phyloP scores from a whole-genome alignment of 2,888 invertebrate genomes.

The Mimachlamys varia region DNA sequence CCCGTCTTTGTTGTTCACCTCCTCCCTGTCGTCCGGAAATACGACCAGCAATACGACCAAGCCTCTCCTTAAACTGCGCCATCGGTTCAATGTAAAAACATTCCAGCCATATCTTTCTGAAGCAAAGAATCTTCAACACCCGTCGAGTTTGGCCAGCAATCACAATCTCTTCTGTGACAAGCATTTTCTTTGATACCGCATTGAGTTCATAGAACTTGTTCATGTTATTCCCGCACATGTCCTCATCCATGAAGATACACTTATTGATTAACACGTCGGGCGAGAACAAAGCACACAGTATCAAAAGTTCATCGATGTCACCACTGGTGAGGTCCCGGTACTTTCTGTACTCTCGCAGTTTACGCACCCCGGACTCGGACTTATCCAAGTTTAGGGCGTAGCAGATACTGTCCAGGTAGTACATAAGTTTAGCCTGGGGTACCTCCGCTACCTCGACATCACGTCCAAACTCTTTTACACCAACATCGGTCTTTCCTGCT shows the following conservation, averaged over 20 bases:
- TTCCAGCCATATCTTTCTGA: conserved; percentile 47
- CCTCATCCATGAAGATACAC: conserved; percentile 51
- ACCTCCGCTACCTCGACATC: conserved; percentile 50
- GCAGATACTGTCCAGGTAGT: conserved; percentile 56
- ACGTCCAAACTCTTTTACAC: conserved; percentile 52
- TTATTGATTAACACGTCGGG: conserved; percentile 48
- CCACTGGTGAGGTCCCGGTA: conserved; percentile 40
- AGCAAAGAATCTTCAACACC: conserved; percentile 49
- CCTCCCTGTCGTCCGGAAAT: background rate
- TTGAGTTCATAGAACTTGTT: conserved; percentile 54
- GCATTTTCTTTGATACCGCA: conserved; percentile 42
- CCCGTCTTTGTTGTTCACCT: background rate
- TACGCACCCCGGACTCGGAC: conserved; percentile 39
- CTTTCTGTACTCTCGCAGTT: conserved; percentile 44
- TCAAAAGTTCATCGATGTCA: conserved; percentile 45
- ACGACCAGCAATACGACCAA: conserved; percentile 40
- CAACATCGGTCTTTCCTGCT: conserved; percentile 44
- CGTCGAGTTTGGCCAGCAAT: conserved; percentile 49
- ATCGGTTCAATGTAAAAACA: conserved; percentile 46
- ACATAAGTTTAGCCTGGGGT: conserved; percentile 56
- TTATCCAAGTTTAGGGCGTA: conserved; percentile 51
- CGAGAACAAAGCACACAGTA: conserved; percentile 45
- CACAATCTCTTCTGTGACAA: conserved; percentile 48
- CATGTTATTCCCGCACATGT: conserved; percentile 48
- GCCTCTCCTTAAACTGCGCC: conserved; percentile 36